phyloP scores from a whole-genome alignment of 2,113 vertebrate species.

The Anolis sagrei region DNA sequence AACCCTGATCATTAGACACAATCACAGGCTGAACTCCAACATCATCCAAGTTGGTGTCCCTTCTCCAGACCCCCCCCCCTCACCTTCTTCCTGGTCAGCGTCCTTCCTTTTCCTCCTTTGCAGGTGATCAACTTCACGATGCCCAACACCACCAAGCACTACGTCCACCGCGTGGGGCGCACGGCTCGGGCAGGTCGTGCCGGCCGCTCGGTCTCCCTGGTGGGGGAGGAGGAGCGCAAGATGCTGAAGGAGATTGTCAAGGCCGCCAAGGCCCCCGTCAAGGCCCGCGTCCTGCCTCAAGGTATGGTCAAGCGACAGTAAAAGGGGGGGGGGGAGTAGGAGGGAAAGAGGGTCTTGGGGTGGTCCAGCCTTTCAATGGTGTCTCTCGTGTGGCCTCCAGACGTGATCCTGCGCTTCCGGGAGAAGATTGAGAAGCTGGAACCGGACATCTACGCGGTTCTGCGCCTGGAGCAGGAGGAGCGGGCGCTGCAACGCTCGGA shows the following conservation, averaged over 20 bases:
- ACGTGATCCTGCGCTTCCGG: slow-evolving; percentile 93
- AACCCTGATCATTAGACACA: too few species aligned
- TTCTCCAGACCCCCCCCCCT: neutral
- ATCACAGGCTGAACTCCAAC: too few species aligned
- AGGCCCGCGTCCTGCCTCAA: slow-evolving; percentile 91
- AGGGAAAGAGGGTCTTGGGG: neutral
- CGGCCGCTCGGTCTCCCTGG: slow-evolving; percentile 93
- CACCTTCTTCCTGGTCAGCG: neutral
- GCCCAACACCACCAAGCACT: slow-evolving; percentile 95
- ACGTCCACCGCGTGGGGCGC: slow-evolving; percentile 94
- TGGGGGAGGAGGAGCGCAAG: slow-evolving; percentile 93
- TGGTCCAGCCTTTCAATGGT: accelerated
- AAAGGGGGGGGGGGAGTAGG: too few species aligned
- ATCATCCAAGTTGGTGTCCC: too few species aligned
- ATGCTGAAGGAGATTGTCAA: slow-evolving; percentile 96
- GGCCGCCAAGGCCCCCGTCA: slow-evolving; percentile 87
- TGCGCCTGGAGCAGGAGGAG: slow-evolving; percentile 91
- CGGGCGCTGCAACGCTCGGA: slow-evolving; percentile 90
- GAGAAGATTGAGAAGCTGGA: slow-evolving; percentile 93
- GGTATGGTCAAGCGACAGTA: too few species aligned
- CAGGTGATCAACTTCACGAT: slow-evolving; percentile 99
- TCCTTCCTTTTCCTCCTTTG: neutral
- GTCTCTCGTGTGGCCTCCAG: slow-evolving; percentile 64
- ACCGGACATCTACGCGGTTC: slow-evolving; percentile 91
- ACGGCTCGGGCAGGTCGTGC: slow-evolving; percentile 91